Evolutionary conservation across 2,797 vertebrate species (phyloP).

Genomic region (Babyrousa celebensis): DNA sequence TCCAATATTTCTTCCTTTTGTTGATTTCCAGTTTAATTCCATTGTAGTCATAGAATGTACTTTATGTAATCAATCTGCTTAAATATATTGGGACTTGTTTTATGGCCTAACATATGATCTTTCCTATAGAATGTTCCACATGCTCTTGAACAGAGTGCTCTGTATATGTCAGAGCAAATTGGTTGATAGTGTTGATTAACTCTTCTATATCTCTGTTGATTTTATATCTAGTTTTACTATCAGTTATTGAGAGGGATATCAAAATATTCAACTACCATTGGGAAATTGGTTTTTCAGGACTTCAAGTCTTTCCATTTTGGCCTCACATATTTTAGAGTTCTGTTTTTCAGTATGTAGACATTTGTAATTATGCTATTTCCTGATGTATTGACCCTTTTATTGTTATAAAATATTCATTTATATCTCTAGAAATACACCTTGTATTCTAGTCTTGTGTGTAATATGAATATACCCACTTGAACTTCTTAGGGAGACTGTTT

Average conservation of each 20-base stretch:
- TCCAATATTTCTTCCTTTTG: background rate
- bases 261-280: background rate
- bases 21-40: constrained; percentile 28
- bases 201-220: background rate
- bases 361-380: background rate
- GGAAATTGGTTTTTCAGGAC: background rate
- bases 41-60: background rate
- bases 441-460: background rate
- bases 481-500: background rate
- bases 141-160: background rate
- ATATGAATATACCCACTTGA: background rate
- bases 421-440: background rate
- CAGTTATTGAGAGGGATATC: background rate
- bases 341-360: background rate
- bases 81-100: background rate
- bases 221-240: background rate
- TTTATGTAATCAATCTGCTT: constrained; percentile 24
- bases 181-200: no score
- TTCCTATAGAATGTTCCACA: background rate
- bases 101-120: background rate
- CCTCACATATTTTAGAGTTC: background rate
- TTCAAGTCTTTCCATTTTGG: background rate
- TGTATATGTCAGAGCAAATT: background rate
- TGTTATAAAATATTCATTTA: background rate
- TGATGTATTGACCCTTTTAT: background rate